phyloP scores from a whole-genome alignment of 2,113 vertebrate species.

The Spea bombifrons region DNA sequence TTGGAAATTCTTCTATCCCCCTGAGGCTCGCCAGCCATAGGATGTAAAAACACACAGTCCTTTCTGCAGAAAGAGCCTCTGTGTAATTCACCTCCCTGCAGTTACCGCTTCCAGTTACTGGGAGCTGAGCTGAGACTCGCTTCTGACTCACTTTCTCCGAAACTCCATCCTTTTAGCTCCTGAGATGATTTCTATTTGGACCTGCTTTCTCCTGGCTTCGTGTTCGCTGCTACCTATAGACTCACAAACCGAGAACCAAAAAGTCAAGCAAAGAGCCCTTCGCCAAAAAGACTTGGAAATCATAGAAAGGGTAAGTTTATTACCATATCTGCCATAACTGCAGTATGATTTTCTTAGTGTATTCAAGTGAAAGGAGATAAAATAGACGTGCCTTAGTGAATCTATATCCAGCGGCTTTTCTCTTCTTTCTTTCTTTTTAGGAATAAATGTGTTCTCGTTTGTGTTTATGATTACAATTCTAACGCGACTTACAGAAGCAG shows the following conservation, averaged over 20 bases:
- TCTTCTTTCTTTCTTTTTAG: too few species aligned
- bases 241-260: constrained; percentile 55
- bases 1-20: constrained; percentile 36
- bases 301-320: constrained; percentile 63
- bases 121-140: background rate
- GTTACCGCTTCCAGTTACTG: constrained; percentile 7
- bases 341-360: too few species aligned
- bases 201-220: constrained; percentile 58
- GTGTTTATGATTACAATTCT: too few species aligned
- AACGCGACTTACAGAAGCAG: too few species aligned
- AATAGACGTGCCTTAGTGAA: too few species aligned
- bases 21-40: constrained; percentile 21
- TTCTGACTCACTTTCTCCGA: background rate
- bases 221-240: constrained; percentile 58
- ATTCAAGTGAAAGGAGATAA: too few species aligned
- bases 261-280: constrained; percentile 65
- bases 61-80: constrained; percentile 32
- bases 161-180: background rate
- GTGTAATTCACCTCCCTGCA: constrained; percentile 30
- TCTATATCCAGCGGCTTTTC: too few species aligned
- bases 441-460: too few species aligned
- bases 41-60: constrained; percentile 43
- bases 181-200: constrained; percentile 56
- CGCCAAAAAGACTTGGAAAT: constrained; percentile 68
- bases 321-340: background rate